Evolutionary conservation across 1,140 invertebrate genomes (phyloP), one percentile per base, ranked within the genome.

Genomic region (Calliphora vicina): DNA sequence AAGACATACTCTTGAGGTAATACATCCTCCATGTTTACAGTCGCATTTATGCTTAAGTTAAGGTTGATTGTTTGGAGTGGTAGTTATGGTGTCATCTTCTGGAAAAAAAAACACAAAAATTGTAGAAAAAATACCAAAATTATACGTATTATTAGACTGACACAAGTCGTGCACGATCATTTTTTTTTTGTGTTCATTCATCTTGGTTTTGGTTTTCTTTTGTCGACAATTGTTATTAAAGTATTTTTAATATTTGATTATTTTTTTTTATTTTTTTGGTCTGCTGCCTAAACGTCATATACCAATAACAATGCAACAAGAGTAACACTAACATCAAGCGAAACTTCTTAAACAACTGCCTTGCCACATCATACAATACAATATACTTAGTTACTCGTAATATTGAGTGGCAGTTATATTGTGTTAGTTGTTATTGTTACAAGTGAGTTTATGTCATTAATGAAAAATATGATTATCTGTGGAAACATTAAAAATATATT

Each of bases 381-480:
- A 67, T n/a, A n/a, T n/a, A n/a, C n/a, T n/a, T n/a, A n/a, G n/a
- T n/a, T n/a, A n/a, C n/a, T 23, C 9, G n/a, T 67, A 9, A 23
- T n/a, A n/a, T 35, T 76, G 73, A 76, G 73, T 76, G 73, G 73
- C 73, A 76, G 73, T 76, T 76, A 35, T 29, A 35, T n/a, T 76
- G 27, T 76, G 27, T 76, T n/a, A 25, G 29, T 35, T 76, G 27
- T 76, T 76, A 20, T 35, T 76, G 15, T 73, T 73, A 35, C 72
- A 67, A 67, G 61, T 76, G 73, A 35, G 73, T 76, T 42, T 35
- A 76, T 76, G 73, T 76, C 73, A 76, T 76, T 76, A 76, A 76
- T 76, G 73, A 76, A 76, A 76, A 76, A 76, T 76, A 76, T 76
- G 73, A 76, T 76, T 76, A 76, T 76, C 73, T 76, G 73, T 35